Base-by-base conservation (phyloP, 2,113 vertebrate genomes). In the Mustela lutreola region DNA sequence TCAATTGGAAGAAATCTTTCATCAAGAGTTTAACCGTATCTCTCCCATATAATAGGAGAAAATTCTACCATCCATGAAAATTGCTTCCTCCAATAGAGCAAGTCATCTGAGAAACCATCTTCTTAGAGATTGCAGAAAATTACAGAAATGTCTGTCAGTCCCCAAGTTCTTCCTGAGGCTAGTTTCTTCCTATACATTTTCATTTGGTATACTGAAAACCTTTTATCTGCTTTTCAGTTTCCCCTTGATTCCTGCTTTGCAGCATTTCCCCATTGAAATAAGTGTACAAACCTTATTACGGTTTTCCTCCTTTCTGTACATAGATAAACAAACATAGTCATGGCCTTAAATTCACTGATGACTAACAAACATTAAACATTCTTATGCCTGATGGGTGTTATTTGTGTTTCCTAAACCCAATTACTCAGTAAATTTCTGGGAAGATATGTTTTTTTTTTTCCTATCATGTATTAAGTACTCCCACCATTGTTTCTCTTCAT, bases 51-150 rank as follows among this genome's bases (percentile, higher is more conserved):
- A 96, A 97, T 97, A 97, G 42, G 71, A 18, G 84, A 10, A 95
- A 96, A 97, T 88, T 97, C 92, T 96, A 93, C 96, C 94, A 97
- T 96, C 96, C 2, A 3, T 97, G 92, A 97, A 97, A 98, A 97
- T 97, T 97, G 84, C 31, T 96, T 95, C 94, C 87, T 97, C 91
- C 95, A 91, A 82, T 63, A 96, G 90, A 97, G 91, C 93, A 97
- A 96, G 85, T 85, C 90, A 92, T 92, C 92, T 81, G 94, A 96
- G 90, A 95, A 96, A 65, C 62, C 85, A 89, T 95, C 94, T 97
- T 96, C 85, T 94, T 75, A 83, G 92, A 94, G 80, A 96, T 67
- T 95, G 76, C 12, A 73, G 90, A 97, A 98, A 97, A 98, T 96
- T 79, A 92, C 45, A 92, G 84, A 92, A 95, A 60, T 93, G 60